Percentiles rank a stretch among this genome's conserved stretches.
phyloP scores from a whole-genome alignment of 30 jellyfish, hydroid and myxozoan species.

The Rhopilema esculentum region DNA sequence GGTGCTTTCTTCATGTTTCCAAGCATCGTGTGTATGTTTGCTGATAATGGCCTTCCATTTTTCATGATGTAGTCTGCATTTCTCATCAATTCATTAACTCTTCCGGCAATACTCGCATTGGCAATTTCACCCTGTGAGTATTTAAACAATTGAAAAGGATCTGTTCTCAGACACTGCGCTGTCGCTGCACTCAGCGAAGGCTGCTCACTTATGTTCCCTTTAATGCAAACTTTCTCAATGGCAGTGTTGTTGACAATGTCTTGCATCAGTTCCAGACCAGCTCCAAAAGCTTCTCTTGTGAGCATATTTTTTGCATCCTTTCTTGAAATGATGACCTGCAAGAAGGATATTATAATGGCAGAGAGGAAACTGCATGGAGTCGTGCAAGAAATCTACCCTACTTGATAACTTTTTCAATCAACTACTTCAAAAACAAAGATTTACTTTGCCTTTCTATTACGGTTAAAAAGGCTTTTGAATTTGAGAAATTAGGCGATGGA shows the following conservation, averaged over 20 bases:
- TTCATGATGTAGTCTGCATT: conserved; percentile 16
- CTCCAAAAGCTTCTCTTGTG: conserved; percentile 1
- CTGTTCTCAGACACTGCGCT: conserved; percentile 18
- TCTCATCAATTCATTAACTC: background rate
- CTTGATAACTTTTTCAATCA: too few relatives aligned
- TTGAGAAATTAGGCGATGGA: too few relatives aligned
- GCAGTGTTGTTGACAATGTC: conserved; percentile 17
- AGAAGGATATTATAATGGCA: background rate
- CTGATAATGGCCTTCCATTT: conserved; percentile 38
- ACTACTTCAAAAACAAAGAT: too few relatives aligned
- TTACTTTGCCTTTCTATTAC: too few relatives aligned
- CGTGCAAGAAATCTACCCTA: too few relatives aligned
- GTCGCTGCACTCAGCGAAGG: conserved; percentile 14
- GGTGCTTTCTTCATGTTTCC: conserved; percentile 8
- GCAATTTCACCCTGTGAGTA: conserved; percentile 23
- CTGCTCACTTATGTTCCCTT: background rate
- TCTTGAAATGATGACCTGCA: conserved; percentile 9
- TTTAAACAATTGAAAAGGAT: conserved; percentile 39
- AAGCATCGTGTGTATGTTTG: background rate
- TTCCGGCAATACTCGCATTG: background rate
- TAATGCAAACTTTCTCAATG: conserved; percentile 19
- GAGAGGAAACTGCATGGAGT: too few relatives aligned
- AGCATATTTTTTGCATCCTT: conserved; percentile 4
- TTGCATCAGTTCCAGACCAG: conserved; percentile 16
- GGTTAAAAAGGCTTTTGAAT: too few relatives aligned